Base-by-base conservation (phyloP, 2,113 vertebrate genomes). In the Epinephelus fuscoguttatus region DNA sequence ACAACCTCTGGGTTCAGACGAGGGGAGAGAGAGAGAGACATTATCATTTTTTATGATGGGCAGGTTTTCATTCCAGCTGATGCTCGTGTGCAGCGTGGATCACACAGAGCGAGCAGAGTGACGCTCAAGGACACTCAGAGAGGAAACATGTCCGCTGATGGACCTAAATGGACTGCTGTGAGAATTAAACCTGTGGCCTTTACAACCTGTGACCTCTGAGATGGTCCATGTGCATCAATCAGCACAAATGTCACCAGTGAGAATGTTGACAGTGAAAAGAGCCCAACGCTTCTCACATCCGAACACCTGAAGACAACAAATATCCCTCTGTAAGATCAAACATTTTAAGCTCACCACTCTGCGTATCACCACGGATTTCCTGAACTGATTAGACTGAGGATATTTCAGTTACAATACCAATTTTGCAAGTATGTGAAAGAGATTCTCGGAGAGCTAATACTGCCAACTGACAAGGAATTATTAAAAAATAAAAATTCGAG, bases 1-100 rank as follows among this genome's bases (percentile, higher is more conserved):
- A 86, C 42, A 86, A 87, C 86, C 89, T 91, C 94, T 94, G 86
- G 33, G 55, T 50, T 47, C 17, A 56, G 53, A 42, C 0, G 7
- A 61, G 18, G 21, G 13, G 42, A 37, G 0, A 75, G 6, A 63
- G 5, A 75, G 3, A 63, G 4, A 33, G 13, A 56, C 11, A 17
- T n/a, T 15, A 21, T 53, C 12, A 6, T 60, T 67, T 81, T 78
- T 42, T 21, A 37, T 61, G 67, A 62, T 0, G 40, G 40, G 1
- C 9, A 50, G 1, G 1, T 47, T 47, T 64, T 67, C 60, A 60
- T 33, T 61, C 4, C 27, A 64, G 61, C 55, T 75, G 57, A 75
- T n/a, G 45, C n/a, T 67, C 6, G 10, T n/a, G 5, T 62, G 8
- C 21, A n/a, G 6, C 3, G 0, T 21, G 25, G 70, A 74, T 78